Percentiles rank a stretch among this genome's conserved stretches.
These are phyloP conservation scores for Lasioglossum figueresi DNA, from an alignment of 2,888 invertebrate genomes.

Conservation along the genomic window DNA sequence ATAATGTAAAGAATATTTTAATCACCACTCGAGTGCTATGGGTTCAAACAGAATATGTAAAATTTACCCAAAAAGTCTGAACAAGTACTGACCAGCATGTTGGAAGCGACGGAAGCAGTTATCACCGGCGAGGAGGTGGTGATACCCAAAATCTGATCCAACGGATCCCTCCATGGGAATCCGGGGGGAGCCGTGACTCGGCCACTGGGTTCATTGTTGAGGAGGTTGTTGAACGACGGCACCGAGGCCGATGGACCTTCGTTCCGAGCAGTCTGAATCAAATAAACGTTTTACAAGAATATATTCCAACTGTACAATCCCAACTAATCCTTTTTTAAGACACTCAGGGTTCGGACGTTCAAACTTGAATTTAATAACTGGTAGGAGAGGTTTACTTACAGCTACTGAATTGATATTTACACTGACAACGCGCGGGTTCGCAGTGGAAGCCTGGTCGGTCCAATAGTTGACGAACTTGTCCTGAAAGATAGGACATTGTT, in stretches of 20 bases:
- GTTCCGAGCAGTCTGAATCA: slow-evolving; percentile 72
- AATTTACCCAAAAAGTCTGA: too few relatives aligned
- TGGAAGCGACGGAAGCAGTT: slow-evolving; percentile 80
- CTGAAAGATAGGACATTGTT: slow-evolving; percentile 73
- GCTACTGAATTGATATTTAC: slow-evolving; percentile 81
- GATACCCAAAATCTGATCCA: slow-evolving; percentile 82
- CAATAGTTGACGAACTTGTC: slow-evolving; percentile 82
- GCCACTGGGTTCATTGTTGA: slow-evolving; percentile 70
- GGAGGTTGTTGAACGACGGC: slow-evolving; percentile 74
- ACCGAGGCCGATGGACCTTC: slow-evolving; percentile 69
- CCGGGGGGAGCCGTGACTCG: slow-evolving; percentile 77
- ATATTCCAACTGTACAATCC: neutral
- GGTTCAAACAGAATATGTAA: too few relatives aligned
- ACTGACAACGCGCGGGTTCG: slow-evolving; percentile 77
- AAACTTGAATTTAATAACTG: neutral
- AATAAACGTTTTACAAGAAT: neutral
- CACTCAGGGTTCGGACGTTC: neutral
- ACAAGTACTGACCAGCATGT: slow-evolving; percentile 74
- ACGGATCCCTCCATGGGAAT: slow-evolving; percentile 81
- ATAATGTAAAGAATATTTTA: too few relatives aligned
- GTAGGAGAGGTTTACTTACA: slow-evolving; percentile 72
- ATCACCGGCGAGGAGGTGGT: slow-evolving; percentile 78
- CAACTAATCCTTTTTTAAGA: neutral
- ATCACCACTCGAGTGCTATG: too few relatives aligned
- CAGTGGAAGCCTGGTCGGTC: slow-evolving; percentile 74